Evolutionary conservation across 92 coral and sea anemone species (phyloP), one percentile per base, ranked within the genome.

Genomic region (Actinostola sp.): DNA sequence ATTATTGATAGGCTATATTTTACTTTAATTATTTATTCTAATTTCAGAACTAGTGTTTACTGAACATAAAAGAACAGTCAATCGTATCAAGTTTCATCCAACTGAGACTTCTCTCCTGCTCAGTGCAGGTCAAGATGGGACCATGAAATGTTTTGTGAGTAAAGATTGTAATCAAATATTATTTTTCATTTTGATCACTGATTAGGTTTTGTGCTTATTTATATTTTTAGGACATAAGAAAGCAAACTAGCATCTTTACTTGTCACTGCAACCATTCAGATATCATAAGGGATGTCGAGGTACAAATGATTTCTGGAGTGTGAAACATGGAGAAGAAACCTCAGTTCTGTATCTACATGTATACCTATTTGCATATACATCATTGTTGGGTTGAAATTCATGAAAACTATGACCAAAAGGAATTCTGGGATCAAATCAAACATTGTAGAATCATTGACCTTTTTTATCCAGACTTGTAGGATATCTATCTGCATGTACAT

Each of bases 41-140:
- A 29, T 65, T 50, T 50, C 49, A 89, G 96, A 89, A 65, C 61
- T 85, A 52, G 81, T 92, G 50, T 92, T 89, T 67, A 53, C 82
- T 26, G 99, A 85, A 17, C 97, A 95, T 81, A 95, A 86, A 70
- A 88, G 99, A 61, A 95, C 97, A 14, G 99, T 95, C 10, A 92
- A 95, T 73, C 84, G 95, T n/a, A 95, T 95, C 77, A 87, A 91
- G 42, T 95, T 95, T 53, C 93, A 92, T 61, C 99, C 99, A 14
- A 72, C 72, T 42, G 99, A 95, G 33, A 88, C 86, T 14, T 78
- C 85, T 43, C 79, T 95, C n/a, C 80, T 95, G 28, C 67, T 95
- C 41, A 95, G 99, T 83, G 99, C 97, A 36, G 89, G 97, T 0
- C 99, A 95, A 75, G 99, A 86, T 62, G 97, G 99, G 43, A 89